A percentile compares a stretch with the other conserved stretches of the same genome.
Conservation (phyloP, 2,113 vertebrate genomes). For the Bothrops jararaca region DNA sequence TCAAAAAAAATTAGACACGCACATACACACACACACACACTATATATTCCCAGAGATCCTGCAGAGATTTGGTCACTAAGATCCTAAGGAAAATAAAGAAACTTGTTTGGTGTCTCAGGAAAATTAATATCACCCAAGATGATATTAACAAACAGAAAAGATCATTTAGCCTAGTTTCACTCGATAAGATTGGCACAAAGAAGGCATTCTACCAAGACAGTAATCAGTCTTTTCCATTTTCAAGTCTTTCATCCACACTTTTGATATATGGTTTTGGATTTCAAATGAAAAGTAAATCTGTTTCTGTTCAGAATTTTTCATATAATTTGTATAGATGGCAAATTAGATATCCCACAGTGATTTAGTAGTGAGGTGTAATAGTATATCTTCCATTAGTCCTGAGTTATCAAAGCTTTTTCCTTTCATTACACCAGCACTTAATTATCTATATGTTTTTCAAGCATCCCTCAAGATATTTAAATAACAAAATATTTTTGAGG, state of each 20-base stretch:
- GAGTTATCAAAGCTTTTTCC: slow-evolving; percentile 21
- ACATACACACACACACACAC: too few relatives aligned
- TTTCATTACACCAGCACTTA: neutral
- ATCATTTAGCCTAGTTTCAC: neutral
- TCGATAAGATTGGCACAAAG: neutral
- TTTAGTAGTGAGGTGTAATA: neutral
- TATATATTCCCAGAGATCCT: neutral
- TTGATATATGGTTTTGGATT: neutral
- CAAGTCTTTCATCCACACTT: neutral
- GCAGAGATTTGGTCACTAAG: neutral
- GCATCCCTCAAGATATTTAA: slow-evolving; percentile 27
- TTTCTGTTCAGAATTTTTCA: neutral
- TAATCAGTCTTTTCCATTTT: neutral
- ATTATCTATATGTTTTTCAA: slow-evolving; percentile 38
- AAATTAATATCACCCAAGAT: neutral
- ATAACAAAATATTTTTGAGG: slow-evolving; percentile 5
- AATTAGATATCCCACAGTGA: too few relatives aligned
- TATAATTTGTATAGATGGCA: neutral
- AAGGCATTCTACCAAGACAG: neutral
- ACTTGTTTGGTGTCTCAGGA: neutral
- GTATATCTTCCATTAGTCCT: neutral
- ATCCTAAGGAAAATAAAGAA: too few relatives aligned
- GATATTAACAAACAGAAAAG: neutral
- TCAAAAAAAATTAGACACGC: neutral
- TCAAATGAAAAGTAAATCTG: neutral